These are phyloP conservation scores for Xanthia icteritia DNA, from an alignment of 2,888 invertebrate genomes.

Conservation along the genomic window DNA sequence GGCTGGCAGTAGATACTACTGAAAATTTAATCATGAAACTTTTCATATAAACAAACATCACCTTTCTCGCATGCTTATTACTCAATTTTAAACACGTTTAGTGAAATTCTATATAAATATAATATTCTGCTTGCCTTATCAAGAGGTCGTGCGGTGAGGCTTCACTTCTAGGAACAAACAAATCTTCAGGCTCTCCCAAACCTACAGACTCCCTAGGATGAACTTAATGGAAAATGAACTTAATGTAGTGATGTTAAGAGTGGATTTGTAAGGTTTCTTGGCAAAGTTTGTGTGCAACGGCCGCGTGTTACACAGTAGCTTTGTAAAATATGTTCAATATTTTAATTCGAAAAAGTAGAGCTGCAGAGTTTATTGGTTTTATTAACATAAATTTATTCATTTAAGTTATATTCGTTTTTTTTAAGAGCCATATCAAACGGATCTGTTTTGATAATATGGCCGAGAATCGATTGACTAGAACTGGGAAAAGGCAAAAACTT, in stretches of 20 bases:
- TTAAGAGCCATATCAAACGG: not conserved
- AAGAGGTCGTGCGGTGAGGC: constrained; percentile 72
- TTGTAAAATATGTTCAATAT: not conserved
- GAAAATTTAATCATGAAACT: not conserved
- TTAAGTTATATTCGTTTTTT: no score
- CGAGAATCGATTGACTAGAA: not conserved
- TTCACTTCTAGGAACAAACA: constrained; percentile 74
- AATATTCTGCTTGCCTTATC: constrained; percentile 62
- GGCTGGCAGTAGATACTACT: not conserved
- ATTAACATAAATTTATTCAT: not conserved
- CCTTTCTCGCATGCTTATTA: constrained; percentile 24
- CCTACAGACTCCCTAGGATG: constrained; percentile 25
- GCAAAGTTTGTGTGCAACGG: constrained; percentile 36
- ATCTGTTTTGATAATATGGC: not conserved
- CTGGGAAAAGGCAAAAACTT: not conserved
- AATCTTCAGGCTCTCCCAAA: constrained; percentile 68
- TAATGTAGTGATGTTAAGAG: constrained; percentile 17
- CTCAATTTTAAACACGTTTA: constrained; percentile 59
- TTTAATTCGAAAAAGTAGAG: not conserved
- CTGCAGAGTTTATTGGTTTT: not conserved
- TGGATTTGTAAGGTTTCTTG: constrained; percentile 6
- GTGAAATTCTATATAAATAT: constrained; percentile 59
- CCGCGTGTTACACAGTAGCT: constrained; percentile 63
- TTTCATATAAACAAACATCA: not conserved
- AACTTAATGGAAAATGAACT: constrained; percentile 29